These are phyloP conservation scores for Drosophila peninsularis DNA, from an alignment of 2,888 invertebrate genomes.

Conservation along the genomic window DNA sequence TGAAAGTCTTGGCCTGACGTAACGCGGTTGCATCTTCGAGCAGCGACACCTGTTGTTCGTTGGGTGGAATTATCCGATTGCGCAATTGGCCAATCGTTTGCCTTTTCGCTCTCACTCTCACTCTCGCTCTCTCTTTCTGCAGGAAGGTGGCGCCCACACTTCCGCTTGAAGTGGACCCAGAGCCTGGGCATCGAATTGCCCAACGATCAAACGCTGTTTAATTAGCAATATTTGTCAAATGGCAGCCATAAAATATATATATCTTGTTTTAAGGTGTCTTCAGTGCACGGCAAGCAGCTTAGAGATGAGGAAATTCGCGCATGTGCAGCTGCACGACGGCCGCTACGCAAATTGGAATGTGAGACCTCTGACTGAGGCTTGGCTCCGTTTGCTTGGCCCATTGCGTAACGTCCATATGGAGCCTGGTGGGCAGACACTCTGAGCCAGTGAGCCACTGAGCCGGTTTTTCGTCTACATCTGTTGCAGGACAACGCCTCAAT, in stretches of 20 bases:
- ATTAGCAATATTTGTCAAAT: conserved; percentile 72
- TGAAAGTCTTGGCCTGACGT: conserved; percentile 61
- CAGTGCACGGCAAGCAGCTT: conserved; percentile 33
- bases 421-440: conserved; percentile 33
- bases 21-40: conserved; percentile 64
- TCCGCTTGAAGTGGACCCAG: conserved; percentile 40
- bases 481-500: conserved; percentile 57
- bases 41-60: conserved; percentile 29
- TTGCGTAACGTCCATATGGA: conserved; percentile 52
- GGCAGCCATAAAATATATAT: conserved; percentile 47
- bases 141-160: conserved; percentile 59
- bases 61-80: conserved; percentile 42
- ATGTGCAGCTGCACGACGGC: conserved; percentile 47
- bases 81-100: conserved; percentile 63
- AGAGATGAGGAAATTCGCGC: conserved; percentile 46
- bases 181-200: conserved; percentile 18
- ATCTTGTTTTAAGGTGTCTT: conserved; percentile 61
- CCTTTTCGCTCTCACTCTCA: background rate
- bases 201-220: conserved; percentile 46
- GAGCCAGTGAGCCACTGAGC: conserved; percentile 49
- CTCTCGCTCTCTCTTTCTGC: conserved; percentile 11
- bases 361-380: conserved; percentile 71
- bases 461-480: conserved; percentile 57
- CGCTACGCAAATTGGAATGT: conserved; percentile 73
- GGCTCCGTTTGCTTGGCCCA: conserved; percentile 43